These are phyloP conservation scores for Gobiocypris rarus DNA, from an alignment of 2,113 vertebrate genomes.

Conservation along the genomic window DNA sequence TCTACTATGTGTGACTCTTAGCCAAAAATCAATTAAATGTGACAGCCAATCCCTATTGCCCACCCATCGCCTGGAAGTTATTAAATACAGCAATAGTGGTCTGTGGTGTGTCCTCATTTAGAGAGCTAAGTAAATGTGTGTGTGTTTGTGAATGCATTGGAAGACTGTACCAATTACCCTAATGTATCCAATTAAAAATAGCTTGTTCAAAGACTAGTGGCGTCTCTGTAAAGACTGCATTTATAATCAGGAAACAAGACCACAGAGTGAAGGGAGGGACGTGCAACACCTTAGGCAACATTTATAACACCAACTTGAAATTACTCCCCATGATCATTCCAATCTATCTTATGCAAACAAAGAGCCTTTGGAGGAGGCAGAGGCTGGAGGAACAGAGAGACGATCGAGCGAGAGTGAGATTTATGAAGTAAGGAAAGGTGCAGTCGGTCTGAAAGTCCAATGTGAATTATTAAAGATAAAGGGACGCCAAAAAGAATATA, in stretches of 20 bases:
- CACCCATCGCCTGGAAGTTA: not conserved
- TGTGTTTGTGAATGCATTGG: not conserved
- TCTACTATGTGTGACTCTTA: not conserved
- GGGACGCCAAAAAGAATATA: not conserved
- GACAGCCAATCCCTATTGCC: not conserved
- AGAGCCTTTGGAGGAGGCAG: constrained; percentile 7
- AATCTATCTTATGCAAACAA: constrained; percentile 32
- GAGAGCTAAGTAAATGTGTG: not conserved
- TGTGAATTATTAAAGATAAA: not conserved
- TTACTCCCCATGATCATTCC: constrained; percentile 24
- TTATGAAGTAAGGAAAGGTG: constrained; percentile 13
- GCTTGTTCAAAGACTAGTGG: constrained; percentile 53
- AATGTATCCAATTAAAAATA: constrained; percentile 56
- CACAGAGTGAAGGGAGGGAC: constrained; percentile 16
- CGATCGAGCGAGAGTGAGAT: not conserved
- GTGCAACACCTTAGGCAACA: constrained; percentile 49
- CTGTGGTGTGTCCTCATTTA: not conserved
- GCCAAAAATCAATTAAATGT: not conserved
- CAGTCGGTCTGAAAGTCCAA: constrained; percentile 12
- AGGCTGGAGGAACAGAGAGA: constrained; percentile 3
- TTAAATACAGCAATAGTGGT: not conserved
- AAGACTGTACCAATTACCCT: constrained; percentile 48
- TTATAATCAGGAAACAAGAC: constrained; percentile 53
- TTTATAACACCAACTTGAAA: constrained; percentile 39
- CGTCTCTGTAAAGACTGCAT: constrained; percentile 51